Evolutionary conservation across 2,113 vertebrate genomes (phyloP).

Genomic region (Dipodomys ordii): DNA sequence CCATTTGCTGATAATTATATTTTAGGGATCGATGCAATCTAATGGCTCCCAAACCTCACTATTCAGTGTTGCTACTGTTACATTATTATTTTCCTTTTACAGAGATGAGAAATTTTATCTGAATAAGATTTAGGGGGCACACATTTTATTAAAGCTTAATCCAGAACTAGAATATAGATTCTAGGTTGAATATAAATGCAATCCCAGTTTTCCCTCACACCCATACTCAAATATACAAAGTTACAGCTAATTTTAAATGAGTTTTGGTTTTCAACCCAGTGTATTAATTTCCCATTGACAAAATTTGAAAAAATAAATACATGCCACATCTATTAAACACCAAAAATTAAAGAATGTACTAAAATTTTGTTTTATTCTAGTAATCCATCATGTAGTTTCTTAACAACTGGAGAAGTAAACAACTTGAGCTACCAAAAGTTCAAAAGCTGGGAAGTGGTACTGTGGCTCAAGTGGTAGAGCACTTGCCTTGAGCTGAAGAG

Average conservation of each 20-base stretch:
- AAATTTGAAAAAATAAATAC: neutral
- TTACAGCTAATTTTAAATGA: neutral
- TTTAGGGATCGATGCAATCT: neutral
- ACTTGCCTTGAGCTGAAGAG: no score
- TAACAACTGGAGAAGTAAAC: neutral
- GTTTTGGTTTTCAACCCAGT: neutral
- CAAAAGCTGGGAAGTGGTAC: neutral
- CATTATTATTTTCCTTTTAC: neutral
- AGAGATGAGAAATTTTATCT: neutral
- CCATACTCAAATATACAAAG: neutral
- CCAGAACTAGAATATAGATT: neutral
- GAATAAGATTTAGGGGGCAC: neutral
- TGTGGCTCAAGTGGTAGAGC: no score
- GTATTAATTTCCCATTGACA: neutral
- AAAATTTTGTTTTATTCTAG: neutral
- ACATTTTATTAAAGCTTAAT: conserved; percentile 21
- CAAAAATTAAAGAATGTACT: conserved; percentile 36
- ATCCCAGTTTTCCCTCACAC: neutral
- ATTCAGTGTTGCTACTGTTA: neutral
- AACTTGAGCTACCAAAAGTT: neutral
- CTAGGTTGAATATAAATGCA: neutral
- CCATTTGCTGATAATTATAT: neutral
- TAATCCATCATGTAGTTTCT: conserved; percentile 10
- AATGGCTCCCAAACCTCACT: neutral
- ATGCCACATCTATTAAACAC: neutral